A percentile compares a stretch with the other conserved stretches of the same genome.
These are phyloP conservation scores for Podargus strigoides DNA, from an alignment of 2,797 vertebrate genomes.

Conservation along the genomic window DNA sequence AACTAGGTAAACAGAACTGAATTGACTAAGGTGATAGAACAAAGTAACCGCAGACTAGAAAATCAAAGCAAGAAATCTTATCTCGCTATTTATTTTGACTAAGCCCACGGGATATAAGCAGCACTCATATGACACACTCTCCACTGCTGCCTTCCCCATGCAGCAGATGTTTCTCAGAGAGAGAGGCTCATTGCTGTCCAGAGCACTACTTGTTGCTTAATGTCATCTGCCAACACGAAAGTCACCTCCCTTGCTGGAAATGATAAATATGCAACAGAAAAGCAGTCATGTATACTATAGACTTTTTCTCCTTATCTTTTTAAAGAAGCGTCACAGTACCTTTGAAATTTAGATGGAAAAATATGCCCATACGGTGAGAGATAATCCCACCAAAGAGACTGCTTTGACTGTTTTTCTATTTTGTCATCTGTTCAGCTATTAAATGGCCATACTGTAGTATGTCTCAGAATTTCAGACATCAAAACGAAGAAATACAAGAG, in stretches of 20 bases:
- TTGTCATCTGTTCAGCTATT: background rate
- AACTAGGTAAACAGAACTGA: background rate
- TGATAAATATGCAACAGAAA: background rate
- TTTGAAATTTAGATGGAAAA: background rate
- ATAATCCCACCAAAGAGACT: background rate
- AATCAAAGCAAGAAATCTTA: conserved; percentile 13
- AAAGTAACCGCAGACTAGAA: background rate
- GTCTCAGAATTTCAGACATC: background rate
- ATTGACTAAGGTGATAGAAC: background rate
- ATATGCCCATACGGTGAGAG: background rate
- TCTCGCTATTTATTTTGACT: background rate
- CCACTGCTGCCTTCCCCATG: background rate
- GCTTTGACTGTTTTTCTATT: background rate
- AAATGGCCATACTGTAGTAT: background rate
- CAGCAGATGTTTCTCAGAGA: background rate
- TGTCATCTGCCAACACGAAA: background rate
- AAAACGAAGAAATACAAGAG: background rate
- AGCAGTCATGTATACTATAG: too few relatives aligned
- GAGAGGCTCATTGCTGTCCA: background rate
- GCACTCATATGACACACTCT: background rate
- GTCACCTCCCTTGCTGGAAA: background rate
- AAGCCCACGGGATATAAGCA: background rate
- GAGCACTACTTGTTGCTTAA: background rate
- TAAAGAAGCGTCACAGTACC: background rate
- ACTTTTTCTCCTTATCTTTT: background rate